Evolutionary conservation across 2,888 invertebrate species (phyloP).

Genomic region (Drosophila peninsularis): DNA sequence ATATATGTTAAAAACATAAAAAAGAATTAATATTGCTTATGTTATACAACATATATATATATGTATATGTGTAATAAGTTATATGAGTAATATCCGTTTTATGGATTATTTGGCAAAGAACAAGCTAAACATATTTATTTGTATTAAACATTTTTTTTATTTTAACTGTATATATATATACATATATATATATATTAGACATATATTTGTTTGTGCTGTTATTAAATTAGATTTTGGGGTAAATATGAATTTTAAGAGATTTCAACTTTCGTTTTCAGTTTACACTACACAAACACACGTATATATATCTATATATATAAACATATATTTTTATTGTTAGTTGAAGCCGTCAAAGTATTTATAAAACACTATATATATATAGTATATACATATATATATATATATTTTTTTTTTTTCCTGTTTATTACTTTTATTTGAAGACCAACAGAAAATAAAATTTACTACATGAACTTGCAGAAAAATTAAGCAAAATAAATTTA

Average conservation of each 20-base stretch:
- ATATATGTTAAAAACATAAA: constrained; percentile 55
- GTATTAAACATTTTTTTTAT: constrained; percentile 32
- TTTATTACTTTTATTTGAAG: constrained; percentile 36
- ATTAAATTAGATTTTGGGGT: constrained; percentile 46
- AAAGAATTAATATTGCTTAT: constrained; percentile 41
- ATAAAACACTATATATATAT: constrained; percentile 9
- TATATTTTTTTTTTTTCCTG: constrained; percentile 20
- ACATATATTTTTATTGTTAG: constrained; percentile 44
- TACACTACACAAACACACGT: too few species aligned
- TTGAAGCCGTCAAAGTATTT: constrained; percentile 57
- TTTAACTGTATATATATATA: neutral
- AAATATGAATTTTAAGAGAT: constrained; percentile 26
- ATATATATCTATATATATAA: constrained; percentile 9
- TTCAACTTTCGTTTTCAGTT: constrained; percentile 36
- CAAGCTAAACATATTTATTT: constrained; percentile 49
- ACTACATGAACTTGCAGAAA: constrained; percentile 32
- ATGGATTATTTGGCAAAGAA: constrained; percentile 68
- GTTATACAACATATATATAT: constrained; percentile 29
- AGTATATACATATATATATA: neutral
- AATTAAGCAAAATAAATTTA: constrained; percentile 35
- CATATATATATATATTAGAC: neutral
- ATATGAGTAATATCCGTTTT: constrained; percentile 71
- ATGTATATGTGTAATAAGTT: constrained; percentile 55
- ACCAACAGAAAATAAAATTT: constrained; percentile 37
- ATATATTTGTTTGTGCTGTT: constrained; percentile 50